Evolutionary conservation across 2,888 invertebrate species (phyloP).

Genomic region (Mythimna loreyi): DNA sequence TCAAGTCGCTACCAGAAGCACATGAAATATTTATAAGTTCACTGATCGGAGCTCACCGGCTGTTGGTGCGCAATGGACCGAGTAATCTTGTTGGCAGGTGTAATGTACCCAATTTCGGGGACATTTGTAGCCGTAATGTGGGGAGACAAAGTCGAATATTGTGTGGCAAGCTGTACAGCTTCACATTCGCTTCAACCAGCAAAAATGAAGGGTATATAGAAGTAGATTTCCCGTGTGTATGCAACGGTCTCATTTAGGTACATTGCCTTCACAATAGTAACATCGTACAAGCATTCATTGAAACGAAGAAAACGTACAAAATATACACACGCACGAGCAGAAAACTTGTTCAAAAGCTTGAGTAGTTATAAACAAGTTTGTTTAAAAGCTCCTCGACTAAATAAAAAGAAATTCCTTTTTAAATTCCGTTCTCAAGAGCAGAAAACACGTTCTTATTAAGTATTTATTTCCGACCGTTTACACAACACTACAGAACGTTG

Average conservation of each 20-base stretch:
- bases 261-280: not conserved
- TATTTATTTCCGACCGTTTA: slow-evolving; percentile 18
- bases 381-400: slow-evolving; percentile 8
- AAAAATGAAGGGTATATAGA: slow-evolving; percentile 22
- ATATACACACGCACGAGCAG: slow-evolving; percentile 2
- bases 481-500: slow-evolving; percentile 13
- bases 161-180: not conserved
- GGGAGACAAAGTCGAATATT: slow-evolving; percentile 11
- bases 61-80: slow-evolving; percentile 31
- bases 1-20: slow-evolving; percentile 7
- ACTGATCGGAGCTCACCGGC: slow-evolving; percentile 42
- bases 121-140: slow-evolving; percentile 23
- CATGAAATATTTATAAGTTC: slow-evolving; percentile 62
- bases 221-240: slow-evolving; percentile 6
- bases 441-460: slow-evolving; percentile 13
- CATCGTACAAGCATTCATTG: slow-evolving; percentile 6
- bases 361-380: slow-evolving; percentile 4
- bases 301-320: slow-evolving; percentile 3
- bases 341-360: slow-evolving; percentile 6
- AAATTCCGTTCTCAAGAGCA: slow-evolving; percentile 11
- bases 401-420: not conserved
- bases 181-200: not conserved
- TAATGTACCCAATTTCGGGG: slow-evolving; percentile 29
- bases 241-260: slow-evolving; percentile 31
- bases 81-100: slow-evolving; percentile 44